A percentile compares a stretch with the other conserved stretches of the same genome.
Evolutionary conservation across 2,888 invertebrate genomes (phyloP).

Genomic region (Bimastos eiseni): DNA sequence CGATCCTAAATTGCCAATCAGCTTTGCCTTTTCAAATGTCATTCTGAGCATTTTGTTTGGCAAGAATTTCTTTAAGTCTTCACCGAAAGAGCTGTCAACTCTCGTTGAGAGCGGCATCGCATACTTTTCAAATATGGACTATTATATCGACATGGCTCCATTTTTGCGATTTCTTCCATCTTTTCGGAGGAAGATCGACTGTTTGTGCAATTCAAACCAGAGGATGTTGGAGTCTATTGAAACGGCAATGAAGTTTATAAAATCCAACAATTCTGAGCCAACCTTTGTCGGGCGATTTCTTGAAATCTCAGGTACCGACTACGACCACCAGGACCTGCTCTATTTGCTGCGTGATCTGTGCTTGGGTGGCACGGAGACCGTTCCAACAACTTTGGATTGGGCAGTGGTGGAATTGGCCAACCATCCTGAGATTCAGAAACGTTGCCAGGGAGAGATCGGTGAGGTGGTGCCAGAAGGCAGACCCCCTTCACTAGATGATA

Average conservation of each 20-base stretch:
- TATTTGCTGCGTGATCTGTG: not conserved
- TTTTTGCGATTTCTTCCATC: too few relatives aligned
- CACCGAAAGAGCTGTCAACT: not conserved
- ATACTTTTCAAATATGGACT: too few relatives aligned
- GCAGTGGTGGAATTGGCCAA: conserved; percentile 17
- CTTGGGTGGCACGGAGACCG: conserved; percentile 7
- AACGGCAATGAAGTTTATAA: too few relatives aligned
- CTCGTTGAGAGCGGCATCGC: not conserved
- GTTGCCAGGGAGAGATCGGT: conserved; percentile 22
- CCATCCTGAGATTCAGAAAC: not conserved
- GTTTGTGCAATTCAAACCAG: too few relatives aligned
- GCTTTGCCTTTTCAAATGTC: not conserved
- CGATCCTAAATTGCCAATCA: not conserved
- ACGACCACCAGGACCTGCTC: not conserved
- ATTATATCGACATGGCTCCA: too few relatives aligned
- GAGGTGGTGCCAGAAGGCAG: not conserved
- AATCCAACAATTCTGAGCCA: too few relatives aligned
- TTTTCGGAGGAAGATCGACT: too few relatives aligned
- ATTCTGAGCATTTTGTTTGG: not conserved
- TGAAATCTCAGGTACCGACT: not conserved
- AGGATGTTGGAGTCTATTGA: too few relatives aligned
- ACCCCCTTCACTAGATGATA: conserved; percentile 1
- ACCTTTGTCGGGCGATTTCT: not conserved
- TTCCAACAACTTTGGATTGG: not conserved
- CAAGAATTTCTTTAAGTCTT: not conserved